phyloP scores from a whole-genome alignment of 2,888 invertebrate species.

The Athalia cordata region DNA sequence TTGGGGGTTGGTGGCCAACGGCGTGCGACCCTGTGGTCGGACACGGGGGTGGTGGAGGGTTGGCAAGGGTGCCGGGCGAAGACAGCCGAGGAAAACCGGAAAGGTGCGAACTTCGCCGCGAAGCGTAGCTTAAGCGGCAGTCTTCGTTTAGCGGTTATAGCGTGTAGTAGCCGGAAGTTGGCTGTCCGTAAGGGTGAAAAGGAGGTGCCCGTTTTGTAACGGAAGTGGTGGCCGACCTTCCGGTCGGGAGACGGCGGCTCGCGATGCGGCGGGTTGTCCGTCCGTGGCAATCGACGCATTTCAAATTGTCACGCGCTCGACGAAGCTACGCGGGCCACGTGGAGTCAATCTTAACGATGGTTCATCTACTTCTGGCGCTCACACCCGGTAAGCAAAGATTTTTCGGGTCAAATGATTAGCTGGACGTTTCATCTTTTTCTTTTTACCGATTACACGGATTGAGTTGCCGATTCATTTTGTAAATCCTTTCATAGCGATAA shows the following conservation, averaged over 20 bases:
- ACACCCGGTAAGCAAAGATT: conserved; percentile 34
- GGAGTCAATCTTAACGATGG: conserved; percentile 24
- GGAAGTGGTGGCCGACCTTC: conserved; percentile 17
- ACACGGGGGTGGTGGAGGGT: conserved; percentile 20
- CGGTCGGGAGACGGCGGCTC: conserved; percentile 28
- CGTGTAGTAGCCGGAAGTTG: conserved; percentile 43
- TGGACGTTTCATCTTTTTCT: neutral
- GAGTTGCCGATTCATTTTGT: too few relatives aligned
- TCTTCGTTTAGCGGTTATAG: conserved; percentile 46
- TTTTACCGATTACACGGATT: neutral
- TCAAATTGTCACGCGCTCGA: conserved; percentile 29
- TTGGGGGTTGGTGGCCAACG: conserved; percentile 34
- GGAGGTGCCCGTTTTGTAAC: conserved; percentile 11
- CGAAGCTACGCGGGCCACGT: conserved; percentile 27
- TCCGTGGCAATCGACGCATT: conserved; percentile 23
- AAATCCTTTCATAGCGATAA: too few relatives aligned
- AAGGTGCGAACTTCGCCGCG: conserved; percentile 32
- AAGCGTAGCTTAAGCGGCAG: conserved; percentile 40
- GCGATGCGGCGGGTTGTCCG: conserved; percentile 41
- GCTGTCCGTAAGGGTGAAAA: conserved; percentile 33
- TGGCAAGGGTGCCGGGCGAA: conserved; percentile 2
- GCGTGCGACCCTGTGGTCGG: conserved; percentile 33
- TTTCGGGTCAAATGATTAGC: neutral
- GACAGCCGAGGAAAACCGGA: conserved; percentile 27
- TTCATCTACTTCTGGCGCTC: conserved; percentile 11